Evolutionary conservation across 2,113 vertebrate species (phyloP), one percentile per base, ranked within the genome.

Genomic region (Phocoena phocoena): DNA sequence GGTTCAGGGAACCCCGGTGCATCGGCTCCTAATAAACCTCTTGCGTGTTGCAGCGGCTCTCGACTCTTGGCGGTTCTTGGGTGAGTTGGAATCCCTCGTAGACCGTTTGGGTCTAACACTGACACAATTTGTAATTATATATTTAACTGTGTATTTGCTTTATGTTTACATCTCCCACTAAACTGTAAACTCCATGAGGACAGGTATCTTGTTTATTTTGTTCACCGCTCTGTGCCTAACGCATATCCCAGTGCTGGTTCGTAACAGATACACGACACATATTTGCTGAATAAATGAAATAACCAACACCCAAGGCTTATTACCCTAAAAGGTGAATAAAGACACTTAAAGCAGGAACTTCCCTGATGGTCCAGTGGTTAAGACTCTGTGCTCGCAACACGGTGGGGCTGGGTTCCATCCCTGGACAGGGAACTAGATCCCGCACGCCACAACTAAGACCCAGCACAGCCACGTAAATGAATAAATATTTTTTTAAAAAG

Each of bases 91-190:
- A 36, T 36, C 36, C 36, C 36, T 36, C 36, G 36, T 36, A 36
- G 36, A 36, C 36, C 36, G 36, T 36, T 36, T 36, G 36, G 36
- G 36, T 36, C 36, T 36, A 36, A 36, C 36, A 82, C 21, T 3
- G 23, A 90, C 50, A 53, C 28, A 62, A 86, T 44, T 50, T 65
- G 17, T 67, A 60, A 33, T 67, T 41, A 44, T 21, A 50, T 63
- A 70, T 50, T 95, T 80, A 86, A 67, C 70, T 53, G 10, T 73
- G 44, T 80, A 26, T 70, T 92, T 83, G 67, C 41, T 68, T 68
- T 73, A 14, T 86, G 38, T 76, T 86, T 90, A 53, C 1, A 83
- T 77, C 60, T 89, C 44, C 47, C 36, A 47, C 9, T 96, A 58
- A 79, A 85, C 38, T 88, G 36, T 36, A 67, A 92, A 28, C 8